Evolutionary conservation across 2,113 vertebrate species (phyloP), one percentile per base, ranked within the genome.

Genomic region (Turdus rufiventris): DNA sequence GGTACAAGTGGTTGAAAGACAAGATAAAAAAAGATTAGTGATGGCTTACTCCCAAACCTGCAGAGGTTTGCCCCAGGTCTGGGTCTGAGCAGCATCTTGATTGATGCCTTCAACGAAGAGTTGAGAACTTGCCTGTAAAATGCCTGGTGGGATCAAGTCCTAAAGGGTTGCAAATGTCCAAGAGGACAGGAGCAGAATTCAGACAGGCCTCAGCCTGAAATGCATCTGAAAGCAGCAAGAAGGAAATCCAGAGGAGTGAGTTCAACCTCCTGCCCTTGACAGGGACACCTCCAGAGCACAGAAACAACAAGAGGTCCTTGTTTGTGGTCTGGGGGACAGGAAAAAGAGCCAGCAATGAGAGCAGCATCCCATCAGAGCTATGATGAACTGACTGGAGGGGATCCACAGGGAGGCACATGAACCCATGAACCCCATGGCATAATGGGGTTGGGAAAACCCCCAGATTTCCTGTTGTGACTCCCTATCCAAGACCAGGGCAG

Each of bases 121-220:
- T 23, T 8, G 2, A 79, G 23, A 75, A 45, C 0, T 1, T 56
- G 24, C 24, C 60, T 75, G 40, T 34, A 68, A 89, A 91, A 77
- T 34, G 26, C 3, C 7, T 12, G 14, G 7, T 40, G 17, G 18
- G 18, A 63, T 43, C 43, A 71, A 60, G 9, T 21, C 53, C 6
- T 2, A 48, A 81, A 87, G 24, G 12, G 33, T 0, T 1, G 2
- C 0, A 7, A 67, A 10, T 14, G 28, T 45, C 38, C 3, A 2
- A 57, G 29, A 58, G 42, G 15, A 60, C 34, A 68, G 61, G 12
- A 75, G 47, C 48, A 82, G 56, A 58, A 86, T 53, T 87, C 57
- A 72, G 47, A 63, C 1, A 1, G 17, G 45, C 21, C 40, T 71
- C 0, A 1, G 17, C 25, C 56, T 71, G 68, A 77, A 87, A 50